Conservation (phyloP, 2,888 invertebrate species). For the Tyria jacobaeae region DNA sequence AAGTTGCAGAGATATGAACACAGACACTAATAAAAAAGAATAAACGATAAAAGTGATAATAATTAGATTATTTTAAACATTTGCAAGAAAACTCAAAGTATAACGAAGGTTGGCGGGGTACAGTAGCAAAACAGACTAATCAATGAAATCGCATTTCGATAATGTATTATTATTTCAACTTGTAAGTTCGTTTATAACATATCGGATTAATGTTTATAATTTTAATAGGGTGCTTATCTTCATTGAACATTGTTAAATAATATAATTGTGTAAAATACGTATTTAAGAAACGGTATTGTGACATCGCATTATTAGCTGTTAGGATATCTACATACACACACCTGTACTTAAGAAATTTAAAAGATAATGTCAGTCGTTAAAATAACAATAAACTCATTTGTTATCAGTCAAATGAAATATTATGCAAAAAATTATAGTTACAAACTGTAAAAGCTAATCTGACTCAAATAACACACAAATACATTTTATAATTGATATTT, state of each 20-base stretch:
- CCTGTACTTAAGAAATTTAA: not conserved
- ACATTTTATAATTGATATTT: no score
- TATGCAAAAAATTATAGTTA: no score
- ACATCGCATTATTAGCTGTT: not conserved
- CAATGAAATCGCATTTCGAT: conserved; percentile 33
- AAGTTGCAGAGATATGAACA: not conserved
- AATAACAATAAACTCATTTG: not conserved
- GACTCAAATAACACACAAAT: no score
- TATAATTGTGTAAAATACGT: conserved; percentile 23
- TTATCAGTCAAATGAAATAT: no score
- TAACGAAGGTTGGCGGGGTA: conserved; percentile 5
- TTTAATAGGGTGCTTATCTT: conserved; percentile 73
- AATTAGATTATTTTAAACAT: not conserved
- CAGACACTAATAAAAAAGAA: not conserved
- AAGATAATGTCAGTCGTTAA: not conserved
- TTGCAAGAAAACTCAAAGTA: not conserved
- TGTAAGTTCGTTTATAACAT: conserved; percentile 54
- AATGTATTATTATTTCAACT: conserved; percentile 39
- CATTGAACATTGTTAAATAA: conserved; percentile 65
- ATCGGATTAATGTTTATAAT: conserved; percentile 65
- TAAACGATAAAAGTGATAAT: not conserved
- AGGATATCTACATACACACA: not conserved
- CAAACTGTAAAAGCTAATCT: no score
- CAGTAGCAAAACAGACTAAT: conserved; percentile 29
- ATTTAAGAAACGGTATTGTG: conserved; percentile 15